Evolutionary conservation across 1,140 invertebrate genomes (phyloP).

Genomic region (Lepidostoma basale): DNA sequence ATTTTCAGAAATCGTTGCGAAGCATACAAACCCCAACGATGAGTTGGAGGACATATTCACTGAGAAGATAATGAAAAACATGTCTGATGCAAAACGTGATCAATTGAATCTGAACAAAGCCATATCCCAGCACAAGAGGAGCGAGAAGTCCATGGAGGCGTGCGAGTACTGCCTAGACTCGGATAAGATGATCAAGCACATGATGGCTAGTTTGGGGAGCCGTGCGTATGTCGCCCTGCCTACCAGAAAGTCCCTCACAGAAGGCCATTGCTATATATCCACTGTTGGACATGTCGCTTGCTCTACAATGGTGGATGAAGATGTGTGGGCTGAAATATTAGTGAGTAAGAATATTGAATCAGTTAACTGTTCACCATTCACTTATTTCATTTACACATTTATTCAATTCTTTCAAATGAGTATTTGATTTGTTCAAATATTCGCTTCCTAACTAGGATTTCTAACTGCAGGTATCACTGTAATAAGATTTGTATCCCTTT

Average conservation of each 20-base stretch:
- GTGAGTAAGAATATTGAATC: constrained; percentile 53
- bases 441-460: too few relatives aligned
- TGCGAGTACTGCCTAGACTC: constrained; percentile 87
- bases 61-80: constrained; percentile 70
- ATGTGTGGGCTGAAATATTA: constrained; percentile 89
- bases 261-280: constrained; percentile 86
- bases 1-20: constrained; percentile 77
- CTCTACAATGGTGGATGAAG: constrained; percentile 87
- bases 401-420: too few relatives aligned
- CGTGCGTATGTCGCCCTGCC: constrained; percentile 87
- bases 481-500: too few relatives aligned
- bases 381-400: too few relatives aligned
- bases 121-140: constrained; percentile 74
- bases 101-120: constrained; percentile 70
- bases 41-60: constrained; percentile 90
- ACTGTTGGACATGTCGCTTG: constrained; percentile 82
- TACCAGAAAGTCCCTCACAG: constrained; percentile 76
- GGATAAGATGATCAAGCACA: constrained; percentile 79
- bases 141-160: constrained; percentile 74
- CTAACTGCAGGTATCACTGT: too few relatives aligned
- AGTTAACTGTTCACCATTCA: too few relatives aligned
- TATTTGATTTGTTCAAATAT: too few relatives aligned
- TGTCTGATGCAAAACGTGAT: constrained; percentile 66
- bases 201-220: constrained; percentile 81
- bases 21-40: constrained; percentile 70